Base-by-base conservation (phyloP, 2,888 invertebrate species). In the Brenthis ino region DNA sequence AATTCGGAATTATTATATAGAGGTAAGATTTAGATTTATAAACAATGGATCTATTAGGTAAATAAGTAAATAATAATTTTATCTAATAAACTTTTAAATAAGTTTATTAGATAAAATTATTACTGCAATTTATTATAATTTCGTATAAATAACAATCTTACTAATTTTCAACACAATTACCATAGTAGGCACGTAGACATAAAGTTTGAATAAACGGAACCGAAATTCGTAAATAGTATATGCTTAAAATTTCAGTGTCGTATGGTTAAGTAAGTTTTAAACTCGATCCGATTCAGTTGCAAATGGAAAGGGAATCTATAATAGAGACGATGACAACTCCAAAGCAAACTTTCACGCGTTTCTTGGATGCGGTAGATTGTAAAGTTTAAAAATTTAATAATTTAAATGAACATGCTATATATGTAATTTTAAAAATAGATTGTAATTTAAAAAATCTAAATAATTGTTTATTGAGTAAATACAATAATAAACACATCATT, bases 1-100 rank as follows among this genome's bases (percentile, higher is more conserved):
- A 92, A 89, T 91, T 77, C 82, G 88, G 82, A 88, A 83, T 80
- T 91, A 82, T 78, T 91, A 89, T 77, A 83, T 85, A 81, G 88
- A 91, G 91, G 92, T 93, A 77, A 85, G 90, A 80, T 69, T 60
- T n/a, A 47, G 47, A 14, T 43, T 58, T n/a, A 43, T 11, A 43
- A 43, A 43, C 37, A 43, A 2, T 2, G 37, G 1, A 43, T 2
- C 2, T 43, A 11, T 43, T 43, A 11, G 37, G 8, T 43, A 43
- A 43, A 37, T 37, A 37, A 11, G 11, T 8, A 37, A 37, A 43
- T 11, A 11, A 11, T 43, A 8, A 11, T 43, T 8, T 11, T 43
- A 11, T 11, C 11, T 11, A 43, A 11, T 43, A 11, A 28, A 28
- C 11, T 37, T 37, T 37, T 37, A 37, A 6, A 8, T 37, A 43